Conservation (phyloP, 2,888 invertebrate genomes). For the Slavum lentiscoides region DNA sequence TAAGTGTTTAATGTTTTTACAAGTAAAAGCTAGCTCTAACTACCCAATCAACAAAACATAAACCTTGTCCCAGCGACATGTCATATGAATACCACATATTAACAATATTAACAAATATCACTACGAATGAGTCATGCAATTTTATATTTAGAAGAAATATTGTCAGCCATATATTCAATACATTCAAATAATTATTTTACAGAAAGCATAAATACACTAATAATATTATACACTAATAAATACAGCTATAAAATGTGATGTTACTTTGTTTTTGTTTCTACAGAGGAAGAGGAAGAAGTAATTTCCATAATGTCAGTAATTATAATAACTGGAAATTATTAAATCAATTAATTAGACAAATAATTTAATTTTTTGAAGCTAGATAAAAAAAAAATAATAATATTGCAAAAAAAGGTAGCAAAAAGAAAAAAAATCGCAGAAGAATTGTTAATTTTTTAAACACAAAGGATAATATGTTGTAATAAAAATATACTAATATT, state of each 20-base stretch:
- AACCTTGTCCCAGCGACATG: neutral
- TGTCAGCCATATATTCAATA: too few relatives aligned
- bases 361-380: slow-evolving; percentile 10
- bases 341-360: slow-evolving; percentile 9
- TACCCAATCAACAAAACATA: neutral
- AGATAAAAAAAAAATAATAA: slow-evolving; percentile 8
- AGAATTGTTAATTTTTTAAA: slow-evolving; percentile 6
- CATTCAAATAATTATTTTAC: neutral
- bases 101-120: neutral
- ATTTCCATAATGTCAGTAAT: slow-evolving; percentile 5
- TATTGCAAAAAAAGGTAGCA: neutral
- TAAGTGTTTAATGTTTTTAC: neutral
- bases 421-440: neutral
- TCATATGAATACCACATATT: neutral
- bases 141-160: neutral
- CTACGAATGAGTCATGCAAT: slow-evolving; percentile 21
- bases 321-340: slow-evolving; percentile 20
- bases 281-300: neutral
- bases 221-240: slow-evolving; percentile 11
- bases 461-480: neutral
- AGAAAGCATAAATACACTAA: slow-evolving; percentile 14
- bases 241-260: slow-evolving; percentile 6
- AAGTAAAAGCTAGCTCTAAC: slow-evolving; percentile 8
- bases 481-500: slow-evolving; percentile 20
- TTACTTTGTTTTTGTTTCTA: slow-evolving; percentile 30